These are phyloP conservation scores for Pseudorectes ferrugineus DNA, from an alignment of 2,113 vertebrate species.

Conservation along the genomic window DNA sequence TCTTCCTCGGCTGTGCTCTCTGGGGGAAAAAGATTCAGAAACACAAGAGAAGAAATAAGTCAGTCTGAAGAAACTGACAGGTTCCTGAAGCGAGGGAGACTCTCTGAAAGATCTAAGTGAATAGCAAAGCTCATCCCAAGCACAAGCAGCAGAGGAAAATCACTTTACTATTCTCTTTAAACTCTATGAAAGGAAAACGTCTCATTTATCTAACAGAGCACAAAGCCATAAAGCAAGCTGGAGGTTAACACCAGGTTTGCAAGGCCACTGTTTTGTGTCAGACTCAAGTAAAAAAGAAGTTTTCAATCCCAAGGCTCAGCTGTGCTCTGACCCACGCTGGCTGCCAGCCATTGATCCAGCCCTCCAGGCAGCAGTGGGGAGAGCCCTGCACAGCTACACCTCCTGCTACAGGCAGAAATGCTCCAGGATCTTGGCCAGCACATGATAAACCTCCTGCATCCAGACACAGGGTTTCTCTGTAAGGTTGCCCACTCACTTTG, in stretches of 20 bases:
- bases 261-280: constrained; percentile 67
- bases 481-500: background rate
- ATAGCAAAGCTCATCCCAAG: constrained; percentile 68
- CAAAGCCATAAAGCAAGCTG: constrained; percentile 71
- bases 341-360: background rate
- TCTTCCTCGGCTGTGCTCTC: constrained; percentile 45
- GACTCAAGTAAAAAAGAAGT: constrained; percentile 27
- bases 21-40: constrained; percentile 23
- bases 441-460: background rate
- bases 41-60: constrained; percentile 58
- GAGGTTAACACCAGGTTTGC: constrained; percentile 73
- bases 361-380: background rate
- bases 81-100: constrained; percentile 20
- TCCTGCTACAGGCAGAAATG: background rate
- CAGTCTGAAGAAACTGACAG: constrained; percentile 69
- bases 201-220: constrained; percentile 73
- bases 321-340: background rate
- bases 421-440: background rate
- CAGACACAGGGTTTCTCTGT: background rate
- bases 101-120: constrained; percentile 71
- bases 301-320: constrained; percentile 9
- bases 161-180: constrained; percentile 80
- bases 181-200: constrained; percentile 73
- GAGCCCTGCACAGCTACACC: background rate
- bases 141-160: constrained; percentile 62